Base-by-base conservation (phyloP, 2,113 vertebrate genomes). In the Chaenocephalus aceratus region DNA sequence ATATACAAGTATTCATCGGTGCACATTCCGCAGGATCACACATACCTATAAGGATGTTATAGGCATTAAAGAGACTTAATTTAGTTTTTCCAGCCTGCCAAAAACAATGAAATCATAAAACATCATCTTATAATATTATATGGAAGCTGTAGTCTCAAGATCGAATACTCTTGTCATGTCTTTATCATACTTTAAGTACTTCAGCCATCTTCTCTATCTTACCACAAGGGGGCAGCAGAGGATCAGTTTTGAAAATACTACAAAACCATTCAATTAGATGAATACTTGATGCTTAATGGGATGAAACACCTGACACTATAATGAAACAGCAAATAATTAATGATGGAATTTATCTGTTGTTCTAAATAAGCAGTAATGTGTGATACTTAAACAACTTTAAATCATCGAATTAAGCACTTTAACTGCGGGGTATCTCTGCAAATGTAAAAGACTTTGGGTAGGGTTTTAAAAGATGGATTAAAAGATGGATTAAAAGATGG, bases 141-240 rank as follows among this genome's bases (percentile, higher is more conserved):
- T 8, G 7, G 36, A 41, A 41, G 36, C 36, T 36, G 36, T 36
- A 36, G 36, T 36, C 36, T 36, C 5, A 36, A 6, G 36, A 41
- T 6, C 7, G 7, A 41, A 41, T 6, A 41, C 36, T 6, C 36
- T 41, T 41, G 36, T 41, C 36, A 41, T 41, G 36, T 41, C 36
- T 8, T 41, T 41, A 6, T 41, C 7, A 41, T 41, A 41, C 36
- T 41, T 41, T 8, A 59, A n/a, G 8, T 7, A 3, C 16, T 15
- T 3, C 11, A 36, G 36, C 18, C 45, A 26, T 0, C 1, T 56
- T 8, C 4, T 0, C 15, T 1, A 0, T 69, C 1, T 62, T 6
- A 48, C 77, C 93, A 93, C 84, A 62, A 90, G 94, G 62, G 48
- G 85, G 89, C 72, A 90, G 84, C 80, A 91, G 62, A 77, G 15